Percentiles rank a stretch among this genome's conserved stretches.
These are phyloP conservation scores for Phrynocephalus guinanensis DNA, from an alignment of 2,797 vertebrate genomes.

Conservation along the genomic window DNA sequence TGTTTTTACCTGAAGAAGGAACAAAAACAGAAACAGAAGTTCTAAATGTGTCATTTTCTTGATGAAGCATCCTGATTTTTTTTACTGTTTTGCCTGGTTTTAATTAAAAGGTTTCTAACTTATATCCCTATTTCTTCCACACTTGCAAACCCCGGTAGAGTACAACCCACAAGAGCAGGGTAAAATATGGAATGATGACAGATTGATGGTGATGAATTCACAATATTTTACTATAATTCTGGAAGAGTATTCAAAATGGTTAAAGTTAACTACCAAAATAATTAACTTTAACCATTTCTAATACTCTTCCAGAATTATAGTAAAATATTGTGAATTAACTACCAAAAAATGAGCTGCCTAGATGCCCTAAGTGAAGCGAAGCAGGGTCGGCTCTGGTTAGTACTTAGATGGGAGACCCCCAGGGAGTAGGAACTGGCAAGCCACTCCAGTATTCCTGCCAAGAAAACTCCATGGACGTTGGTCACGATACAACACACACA, in stretches of 20 bases:
- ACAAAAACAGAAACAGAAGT: neutral
- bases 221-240: neutral
- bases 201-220: neutral
- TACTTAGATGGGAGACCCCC: too few species aligned
- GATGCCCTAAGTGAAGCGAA: too few species aligned
- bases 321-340: too few species aligned
- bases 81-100: neutral
- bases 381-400: too few species aligned
- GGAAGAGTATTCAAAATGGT: neutral
- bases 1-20: slow-evolving; percentile 16
- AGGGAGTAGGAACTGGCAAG: too few species aligned
- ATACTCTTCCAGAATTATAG: neutral
- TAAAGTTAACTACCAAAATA: neutral
- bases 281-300: neutral
- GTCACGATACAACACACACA: too few species aligned
- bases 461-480: too few species aligned
- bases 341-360: too few species aligned
- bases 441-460: too few species aligned
- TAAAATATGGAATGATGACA: neutral
- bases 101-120: neutral
- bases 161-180: neutral
- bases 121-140: neutral
- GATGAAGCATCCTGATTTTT: neutral
- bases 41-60: slow-evolving; percentile 5
- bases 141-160: neutral